A percentile compares a stretch with the other conserved stretches of the same genome.
phyloP scores from a whole-genome alignment of 2,797 vertebrate species.

The Aselliscus stoliczkanus region DNA sequence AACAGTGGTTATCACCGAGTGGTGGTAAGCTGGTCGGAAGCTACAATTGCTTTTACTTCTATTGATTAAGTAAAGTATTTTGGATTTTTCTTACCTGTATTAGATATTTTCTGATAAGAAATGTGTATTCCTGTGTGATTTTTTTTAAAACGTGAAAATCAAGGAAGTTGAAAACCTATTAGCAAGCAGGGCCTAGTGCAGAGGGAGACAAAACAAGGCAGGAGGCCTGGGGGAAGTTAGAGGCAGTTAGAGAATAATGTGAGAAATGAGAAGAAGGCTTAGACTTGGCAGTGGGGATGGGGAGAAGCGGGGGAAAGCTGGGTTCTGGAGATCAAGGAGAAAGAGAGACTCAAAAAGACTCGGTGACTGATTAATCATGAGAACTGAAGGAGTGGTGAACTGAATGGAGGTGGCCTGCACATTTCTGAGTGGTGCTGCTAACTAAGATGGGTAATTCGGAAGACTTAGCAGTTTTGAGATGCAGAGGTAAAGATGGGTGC shows the following conservation, averaged over 20 bases:
- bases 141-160: not conserved
- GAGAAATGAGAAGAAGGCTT: not conserved
- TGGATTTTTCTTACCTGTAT: not conserved
- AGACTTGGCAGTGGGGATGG: rapidly evolving
- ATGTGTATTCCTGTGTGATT: not conserved
- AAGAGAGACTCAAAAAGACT: not conserved
- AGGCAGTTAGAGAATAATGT: not conserved
- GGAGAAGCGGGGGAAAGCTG: not conserved
- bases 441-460: not conserved
- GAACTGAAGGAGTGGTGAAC: not conserved
- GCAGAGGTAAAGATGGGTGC: not conserved
- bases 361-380: rapidly evolving
- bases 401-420: rapidly evolving
- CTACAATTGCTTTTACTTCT: not conserved
- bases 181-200: no score
- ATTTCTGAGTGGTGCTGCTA: not conserved
- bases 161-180: not conserved
- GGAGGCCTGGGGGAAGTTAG: not conserved
- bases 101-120: not conserved
- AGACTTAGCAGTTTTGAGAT: not conserved
- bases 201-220: not conserved
- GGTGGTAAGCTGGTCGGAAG: not conserved
- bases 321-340: not conserved
- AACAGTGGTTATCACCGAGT: not conserved
- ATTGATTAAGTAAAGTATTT: not conserved